Evolutionary conservation across 2,113 vertebrate species (phyloP), one percentile per base, ranked within the genome.

Genomic region (Semnornis frantzii): DNA sequence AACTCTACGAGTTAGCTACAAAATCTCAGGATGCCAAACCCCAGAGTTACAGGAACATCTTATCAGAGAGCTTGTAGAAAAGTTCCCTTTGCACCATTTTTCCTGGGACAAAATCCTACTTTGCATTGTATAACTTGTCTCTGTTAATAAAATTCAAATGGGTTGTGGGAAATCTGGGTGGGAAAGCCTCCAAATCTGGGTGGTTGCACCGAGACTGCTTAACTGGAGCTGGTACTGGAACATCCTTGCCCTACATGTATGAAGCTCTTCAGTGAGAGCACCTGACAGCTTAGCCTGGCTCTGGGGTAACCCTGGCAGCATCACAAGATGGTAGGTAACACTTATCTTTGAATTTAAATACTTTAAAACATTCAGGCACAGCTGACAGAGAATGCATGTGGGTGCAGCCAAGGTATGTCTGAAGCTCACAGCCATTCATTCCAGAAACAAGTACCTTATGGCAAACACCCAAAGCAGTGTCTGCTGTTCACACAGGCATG

Each of bases 181-280:
- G n/a, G 66, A 79, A 92, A 62, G 39, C 44, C 23, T 91, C 50
- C 75, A 75, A 72, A 84, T 39, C 28, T 1, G 1, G 7, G 37
- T 3, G 3, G 37, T 23, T 81, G 25, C 31, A 72, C 46, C 62
- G 44, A n/a, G 39, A 63, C 39, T 37, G 37, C 66, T 55, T 37
- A 55, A 75, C 7, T 34, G 81, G 39, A 63, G 25, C 33, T 44
- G 18, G 4, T 62, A 34, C 31, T 58, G 58, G 33, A 75, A 82
- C 3, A 27, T 50, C 23, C 48, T 72, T 0, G 0, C 28, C 58
- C 62, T 1, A 1, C 15, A 18, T 6, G 1, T 14, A 48, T 68
- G 37, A 12, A 23, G 42, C 16, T 9, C 39, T 80, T 80, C 2
- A 3, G 52, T 66, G 34, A 86, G 52, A 31, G 14, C 33, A 71